Conservation (phyloP, 1,140 invertebrate species). For the Linepithema humile region DNA sequence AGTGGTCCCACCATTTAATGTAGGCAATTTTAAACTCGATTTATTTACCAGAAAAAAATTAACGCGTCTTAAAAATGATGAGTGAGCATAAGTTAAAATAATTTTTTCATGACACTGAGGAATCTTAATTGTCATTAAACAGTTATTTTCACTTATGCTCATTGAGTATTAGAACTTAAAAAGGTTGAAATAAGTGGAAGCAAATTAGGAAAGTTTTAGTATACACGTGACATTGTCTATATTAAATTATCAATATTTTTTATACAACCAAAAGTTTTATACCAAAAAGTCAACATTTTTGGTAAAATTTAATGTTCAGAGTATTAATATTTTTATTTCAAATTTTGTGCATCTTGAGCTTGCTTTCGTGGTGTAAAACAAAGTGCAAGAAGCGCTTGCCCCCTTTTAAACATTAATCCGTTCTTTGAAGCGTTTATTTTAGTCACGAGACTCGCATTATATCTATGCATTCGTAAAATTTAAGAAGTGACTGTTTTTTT, state of each 20-base stretch:
- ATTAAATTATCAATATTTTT: slow-evolving; percentile 3
- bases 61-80: neutral
- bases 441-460: slow-evolving; percentile 28
- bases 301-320: neutral
- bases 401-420: slow-evolving; percentile 39
- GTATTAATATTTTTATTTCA: neutral
- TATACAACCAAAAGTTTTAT: neutral
- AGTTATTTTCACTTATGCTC: no score
- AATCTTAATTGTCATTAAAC: no score
- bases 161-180: no score
- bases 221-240: neutral
- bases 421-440: slow-evolving; percentile 9
- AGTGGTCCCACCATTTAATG: neutral
- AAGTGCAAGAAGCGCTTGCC: slow-evolving; percentile 16
- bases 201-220: neutral
- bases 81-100: neutral
- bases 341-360: neutral
- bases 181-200: neutral
- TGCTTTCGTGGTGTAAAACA: neutral
- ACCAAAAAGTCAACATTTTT: neutral
- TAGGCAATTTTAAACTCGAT: neutral
- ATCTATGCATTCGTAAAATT: slow-evolving; percentile 4
- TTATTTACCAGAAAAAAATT: slow-evolving; percentile 4
- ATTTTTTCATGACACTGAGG: neutral
- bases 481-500: slow-evolving; percentile 27